Percentiles rank a stretch among this genome's conserved stretches.
These are phyloP conservation scores for Allacma fusca DNA, from an alignment of 2,888 invertebrate genomes.

Conservation along the genomic window DNA sequence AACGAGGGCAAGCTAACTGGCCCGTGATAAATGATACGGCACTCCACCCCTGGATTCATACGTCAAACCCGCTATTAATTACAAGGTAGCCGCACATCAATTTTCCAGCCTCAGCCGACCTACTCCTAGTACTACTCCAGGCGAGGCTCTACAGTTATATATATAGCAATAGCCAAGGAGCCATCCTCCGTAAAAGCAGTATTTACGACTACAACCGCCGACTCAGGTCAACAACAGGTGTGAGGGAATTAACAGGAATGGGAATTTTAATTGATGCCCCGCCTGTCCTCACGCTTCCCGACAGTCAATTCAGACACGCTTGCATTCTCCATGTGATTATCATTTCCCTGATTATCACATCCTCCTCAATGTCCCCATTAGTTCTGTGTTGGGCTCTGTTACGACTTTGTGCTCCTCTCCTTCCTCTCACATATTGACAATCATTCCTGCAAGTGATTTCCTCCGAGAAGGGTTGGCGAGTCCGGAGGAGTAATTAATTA, in stretches of 20 bases:
- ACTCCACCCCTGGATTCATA: conserved; percentile 48
- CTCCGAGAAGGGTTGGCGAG: no score
- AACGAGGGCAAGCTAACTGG: neutral
- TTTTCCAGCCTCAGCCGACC: conserved; percentile 37
- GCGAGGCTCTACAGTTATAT: no score
- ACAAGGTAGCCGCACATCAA: conserved; percentile 50
- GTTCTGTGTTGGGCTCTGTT: neutral
- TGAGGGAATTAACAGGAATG: conserved; percentile 23
- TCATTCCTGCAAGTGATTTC: no score
- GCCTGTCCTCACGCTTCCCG: neutral
- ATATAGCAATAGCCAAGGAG: no score
- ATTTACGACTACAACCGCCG: neutral
- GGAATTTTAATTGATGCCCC: conserved; percentile 33
- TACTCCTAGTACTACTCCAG: neutral
- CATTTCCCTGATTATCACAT: neutral
- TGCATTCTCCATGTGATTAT: neutral
- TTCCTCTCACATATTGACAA: neutral
- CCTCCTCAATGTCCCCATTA: neutral
- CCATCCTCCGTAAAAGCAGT: neutral
- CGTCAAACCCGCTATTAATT: conserved; percentile 53
- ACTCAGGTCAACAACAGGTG: conserved; percentile 33
- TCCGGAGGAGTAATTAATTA: no score
- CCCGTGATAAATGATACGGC: conserved; percentile 48
- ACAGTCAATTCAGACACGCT: neutral
- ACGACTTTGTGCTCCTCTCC: neutral